Base-by-base conservation (phyloP, 2,888 invertebrate genomes). In the Stramonita haemastoma region DNA sequence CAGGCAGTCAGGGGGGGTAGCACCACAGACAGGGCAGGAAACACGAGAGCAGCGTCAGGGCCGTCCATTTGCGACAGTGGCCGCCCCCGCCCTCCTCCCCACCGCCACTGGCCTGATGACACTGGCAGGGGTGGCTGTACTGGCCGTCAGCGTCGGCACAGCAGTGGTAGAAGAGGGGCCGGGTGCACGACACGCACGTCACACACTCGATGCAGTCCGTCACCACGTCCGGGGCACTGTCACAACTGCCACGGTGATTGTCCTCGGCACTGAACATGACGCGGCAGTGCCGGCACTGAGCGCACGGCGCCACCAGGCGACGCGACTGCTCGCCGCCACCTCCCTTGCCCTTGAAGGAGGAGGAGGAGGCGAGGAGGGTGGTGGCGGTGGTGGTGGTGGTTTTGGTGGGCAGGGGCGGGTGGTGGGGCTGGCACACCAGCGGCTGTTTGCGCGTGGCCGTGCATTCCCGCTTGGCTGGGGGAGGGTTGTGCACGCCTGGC, bases 11-110 rank as follows among this genome's bases (percentile, higher is more conserved):
- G 97, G 90, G 98, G 94, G 98, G 97, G 97, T 99, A 99, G 96
- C 98, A 98, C 97, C 99, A 99, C 94, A 99, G 97, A 96, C 99
- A 99, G 93, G 99, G 99, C 95, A 99, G 98, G 93, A 99, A 96
- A 92, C 98, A 96, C 90, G 98, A 98, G 89, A 99, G 97, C 91
- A 99, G 97, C 60, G 98, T 97, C 93, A 99, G 96, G 90, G 98
- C 98, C 92, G 98, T 96, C 98, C 99, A 99, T 96, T 98, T 97
- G 94, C 97, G 97, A 90, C 95, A 94, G 92, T 95, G 95, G 89
- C 94, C 93, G 89, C 94, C 93, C 90, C 95, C 96, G 26, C 93
- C 96, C 56, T 97, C 96, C 46, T 96, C 97, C n/a, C n/a, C n/a
- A n/a, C n/a, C n/a, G n/a, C n/a, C n/a, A n/a, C n/a, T n/a, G n/a